Conservation (phyloP, 2,888 invertebrate genomes). For the Gasteruption jaculator region DNA sequence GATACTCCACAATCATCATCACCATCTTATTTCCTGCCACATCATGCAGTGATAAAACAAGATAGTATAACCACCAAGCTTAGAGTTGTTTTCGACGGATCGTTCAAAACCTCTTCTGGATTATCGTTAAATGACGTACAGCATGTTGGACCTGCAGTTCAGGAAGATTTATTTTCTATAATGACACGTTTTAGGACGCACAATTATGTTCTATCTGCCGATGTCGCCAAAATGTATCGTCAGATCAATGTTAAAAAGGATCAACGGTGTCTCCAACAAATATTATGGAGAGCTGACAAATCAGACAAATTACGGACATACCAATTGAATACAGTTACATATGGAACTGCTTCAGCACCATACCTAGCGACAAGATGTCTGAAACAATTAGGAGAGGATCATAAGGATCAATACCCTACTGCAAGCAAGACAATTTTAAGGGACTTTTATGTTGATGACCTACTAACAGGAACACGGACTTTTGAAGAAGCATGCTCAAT, state of each 20-base stretch:
- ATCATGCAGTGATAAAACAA: constrained; percentile 26
- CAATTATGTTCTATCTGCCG: constrained; percentile 22
- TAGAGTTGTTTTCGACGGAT: constrained; percentile 33
- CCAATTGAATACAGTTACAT: constrained; percentile 3
- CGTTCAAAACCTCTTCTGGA: constrained; percentile 21
- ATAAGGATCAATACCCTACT: not conserved
- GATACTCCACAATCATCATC: no score
- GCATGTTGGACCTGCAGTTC: constrained; percentile 25
- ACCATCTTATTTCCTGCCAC: constrained; percentile 26
- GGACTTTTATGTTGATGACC: constrained; percentile 5
- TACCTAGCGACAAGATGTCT: constrained; percentile 7
- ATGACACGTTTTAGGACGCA: constrained; percentile 17
- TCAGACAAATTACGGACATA: constrained; percentile 2
- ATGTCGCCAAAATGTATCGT: constrained; percentile 34
- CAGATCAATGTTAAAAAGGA: constrained; percentile 13
- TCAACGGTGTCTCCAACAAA: constrained; percentile 24
- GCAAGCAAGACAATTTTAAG: not conserved
- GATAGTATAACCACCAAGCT: constrained; percentile 25
- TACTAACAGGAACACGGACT: not conserved
- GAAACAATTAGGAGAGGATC: not conserved
- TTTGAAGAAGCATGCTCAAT: constrained; percentile 1
- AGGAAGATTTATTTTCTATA: constrained; percentile 11
- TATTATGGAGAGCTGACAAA: constrained; percentile 26
- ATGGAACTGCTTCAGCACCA: constrained; percentile 3
- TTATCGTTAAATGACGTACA: constrained; percentile 28